Base-by-base conservation (phyloP, 2,113 vertebrate species). In the Phalacrocorax carbo region DNA sequence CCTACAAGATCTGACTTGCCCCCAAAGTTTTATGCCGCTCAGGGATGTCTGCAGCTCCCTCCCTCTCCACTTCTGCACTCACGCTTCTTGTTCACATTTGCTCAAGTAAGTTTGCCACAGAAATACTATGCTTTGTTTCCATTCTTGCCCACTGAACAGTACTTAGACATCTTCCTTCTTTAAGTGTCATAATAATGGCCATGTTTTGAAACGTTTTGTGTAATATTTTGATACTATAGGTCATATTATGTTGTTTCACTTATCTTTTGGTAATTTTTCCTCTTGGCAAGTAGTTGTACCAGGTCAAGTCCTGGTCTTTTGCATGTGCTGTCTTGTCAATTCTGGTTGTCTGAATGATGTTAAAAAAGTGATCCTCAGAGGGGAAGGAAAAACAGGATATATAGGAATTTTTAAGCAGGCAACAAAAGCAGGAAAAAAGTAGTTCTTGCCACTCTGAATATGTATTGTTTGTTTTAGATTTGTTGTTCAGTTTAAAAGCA, bases 401-500 rank as follows among this genome's bases (percentile, higher is more conserved):
- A 32, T 4, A 60, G 18, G 16, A 86, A 17, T 64, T 65, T 84
- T 62, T 34, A 71, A 72, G 27, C 19, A 70, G 51, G 27, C 8
- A 88, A 52, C 5, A 91, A 81, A 78, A 36, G 1, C 8, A 44
- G 14, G 17, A 44, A 52, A 62, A 65, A 27, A n/a, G 10, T 27
- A 20, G 6, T 46, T 79, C 36, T 88, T 78, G 19, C 26, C 17
- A 32, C 84, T 93, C 62, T 87, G 46, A 87, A 60, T 62, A 54
- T 61, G 4, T 22, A 18, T 17, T 77, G 9, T 89, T 90, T 97
- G 52, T 57, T 96, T 94, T 80, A 81, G 52, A 76, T 86, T 95
- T 95, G 54, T 95, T 92, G 57, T 87, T 91, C 73, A 65, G 51
- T 95, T 96, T 97, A 89, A 95, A 90, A 95, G 58, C 38, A 15